A percentile compares a stretch with the other conserved stretches of the same genome.
phyloP scores from a whole-genome alignment of 2,797 vertebrate genomes.

The Melopsittacus undulatus region DNA sequence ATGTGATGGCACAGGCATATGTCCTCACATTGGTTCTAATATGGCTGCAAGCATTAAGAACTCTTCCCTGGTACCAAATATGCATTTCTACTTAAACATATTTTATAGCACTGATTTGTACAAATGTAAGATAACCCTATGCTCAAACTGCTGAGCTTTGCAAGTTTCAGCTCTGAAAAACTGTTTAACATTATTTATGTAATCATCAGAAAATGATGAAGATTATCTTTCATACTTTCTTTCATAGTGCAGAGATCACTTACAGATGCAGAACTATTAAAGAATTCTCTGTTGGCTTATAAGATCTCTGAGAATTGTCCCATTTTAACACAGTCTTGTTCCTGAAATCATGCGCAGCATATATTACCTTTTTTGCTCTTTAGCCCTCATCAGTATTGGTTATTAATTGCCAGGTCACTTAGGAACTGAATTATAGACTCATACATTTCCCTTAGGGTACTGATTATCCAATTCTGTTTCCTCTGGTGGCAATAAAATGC shows the following conservation, averaged over 20 bases:
- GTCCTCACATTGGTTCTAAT: neutral
- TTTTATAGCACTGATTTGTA: neutral
- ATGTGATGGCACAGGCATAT: neutral
- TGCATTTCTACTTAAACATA: neutral
- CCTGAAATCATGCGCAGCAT: neutral
- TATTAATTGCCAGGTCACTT: slow-evolving; percentile 40
- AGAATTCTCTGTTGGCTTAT: neutral
- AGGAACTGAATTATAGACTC: slow-evolving; percentile 15
- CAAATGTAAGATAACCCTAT: neutral
- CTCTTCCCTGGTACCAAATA: neutral
- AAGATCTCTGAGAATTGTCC: neutral
- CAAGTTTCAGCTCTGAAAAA: neutral
- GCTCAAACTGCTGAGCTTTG: neutral
- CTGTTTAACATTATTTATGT: neutral
- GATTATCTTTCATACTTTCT: neutral
- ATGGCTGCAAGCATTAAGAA: neutral
- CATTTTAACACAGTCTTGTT: neutral
- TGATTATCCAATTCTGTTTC: neutral
- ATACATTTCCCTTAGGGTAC: neutral
- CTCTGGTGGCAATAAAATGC: neutral
- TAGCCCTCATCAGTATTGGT: neutral
- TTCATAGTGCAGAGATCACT: neutral
- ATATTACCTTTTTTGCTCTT: neutral
- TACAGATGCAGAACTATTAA: neutral
- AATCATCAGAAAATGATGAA: neutral